phyloP scores from a whole-genome alignment of 2,113 vertebrate genomes.

The Amphiprion percula region DNA sequence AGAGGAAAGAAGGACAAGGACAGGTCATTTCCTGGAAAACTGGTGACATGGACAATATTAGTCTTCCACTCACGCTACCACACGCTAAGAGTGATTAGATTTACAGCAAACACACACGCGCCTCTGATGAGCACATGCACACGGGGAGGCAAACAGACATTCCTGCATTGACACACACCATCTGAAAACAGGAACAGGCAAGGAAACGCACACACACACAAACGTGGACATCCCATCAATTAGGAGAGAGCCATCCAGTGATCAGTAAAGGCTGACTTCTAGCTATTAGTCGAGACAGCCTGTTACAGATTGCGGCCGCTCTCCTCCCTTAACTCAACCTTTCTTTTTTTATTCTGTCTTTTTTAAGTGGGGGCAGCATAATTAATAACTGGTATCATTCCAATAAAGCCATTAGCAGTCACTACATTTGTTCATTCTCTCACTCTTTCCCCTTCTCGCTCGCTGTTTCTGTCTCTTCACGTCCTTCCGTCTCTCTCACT shows the following conservation, averaged over 20 bases:
- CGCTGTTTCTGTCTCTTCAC: neutral
- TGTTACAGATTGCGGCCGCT: slow-evolving; percentile 75
- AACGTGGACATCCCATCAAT: slow-evolving; percentile 64
- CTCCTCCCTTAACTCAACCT: slow-evolving; percentile 66
- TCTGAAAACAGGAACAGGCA: slow-evolving; percentile 29
- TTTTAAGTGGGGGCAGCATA: slow-evolving; percentile 63
- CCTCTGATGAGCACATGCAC: slow-evolving; percentile 6
- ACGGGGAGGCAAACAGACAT: slow-evolving; percentile 7
- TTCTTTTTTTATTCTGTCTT: slow-evolving; percentile 46
- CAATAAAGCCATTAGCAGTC: slow-evolving; percentile 83
- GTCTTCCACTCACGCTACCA: slow-evolving; percentile 62
- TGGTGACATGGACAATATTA: slow-evolving; percentile 56
- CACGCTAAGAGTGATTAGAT: slow-evolving; percentile 62
- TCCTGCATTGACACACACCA: slow-evolving; percentile 18
- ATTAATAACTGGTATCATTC: slow-evolving; percentile 83
- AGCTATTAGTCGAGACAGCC: slow-evolving; percentile 75
- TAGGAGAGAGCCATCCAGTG: slow-evolving; percentile 63
- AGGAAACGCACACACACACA: slow-evolving; percentile 11
- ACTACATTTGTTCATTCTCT: slow-evolving; percentile 59
- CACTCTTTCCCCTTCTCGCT: slow-evolving; percentile 21
- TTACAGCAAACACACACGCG: slow-evolving; percentile 20
- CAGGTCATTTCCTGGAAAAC: slow-evolving; percentile 41
- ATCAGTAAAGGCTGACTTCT: slow-evolving; percentile 77
- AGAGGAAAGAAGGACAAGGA: slow-evolving; percentile 54
- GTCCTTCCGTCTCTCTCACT: slow-evolving; percentile 6